Conservation (phyloP, 1,140 invertebrate species). For the Hirudo medicinalis region DNA sequence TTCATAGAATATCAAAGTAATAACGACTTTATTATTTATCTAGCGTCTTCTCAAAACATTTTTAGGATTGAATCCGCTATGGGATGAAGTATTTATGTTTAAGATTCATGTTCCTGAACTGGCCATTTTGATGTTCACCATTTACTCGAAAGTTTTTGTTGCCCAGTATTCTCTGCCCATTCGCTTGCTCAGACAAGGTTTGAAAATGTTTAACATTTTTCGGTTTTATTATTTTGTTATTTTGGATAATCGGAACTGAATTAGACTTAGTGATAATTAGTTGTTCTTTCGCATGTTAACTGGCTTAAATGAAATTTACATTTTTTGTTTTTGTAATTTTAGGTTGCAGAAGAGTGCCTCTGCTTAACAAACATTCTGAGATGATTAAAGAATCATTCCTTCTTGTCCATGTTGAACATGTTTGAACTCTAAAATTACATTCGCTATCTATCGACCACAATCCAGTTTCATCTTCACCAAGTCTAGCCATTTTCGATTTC, state of each 20-base stretch:
- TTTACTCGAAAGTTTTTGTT: conserved; percentile 15
- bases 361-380: conserved; percentile 18
- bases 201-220: neutral
- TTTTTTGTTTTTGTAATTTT: neutral
- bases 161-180: conserved; percentile 21
- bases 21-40: neutral
- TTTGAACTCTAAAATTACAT: too few species aligned
- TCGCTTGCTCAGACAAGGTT: conserved; percentile 18
- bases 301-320: neutral
- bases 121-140: conserved; percentile 18
- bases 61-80: conserved; percentile 17
- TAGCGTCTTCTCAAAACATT: neutral
- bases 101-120: conserved; percentile 20
- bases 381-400: conserved; percentile 15
- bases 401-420: conserved; percentile 17
- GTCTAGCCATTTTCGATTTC: too few species aligned
- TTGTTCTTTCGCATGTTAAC: neutral
- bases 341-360: conserved; percentile 20
- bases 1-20: neutral
- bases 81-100: conserved; percentile 20
- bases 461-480: too few species aligned
- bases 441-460: too few species aligned
- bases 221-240: neutral
- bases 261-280: neutral
- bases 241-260: neutral